Evolutionary conservation across 2,113 vertebrate species (phyloP).

Genomic region (Tetraodon nigroviridis): DNA sequence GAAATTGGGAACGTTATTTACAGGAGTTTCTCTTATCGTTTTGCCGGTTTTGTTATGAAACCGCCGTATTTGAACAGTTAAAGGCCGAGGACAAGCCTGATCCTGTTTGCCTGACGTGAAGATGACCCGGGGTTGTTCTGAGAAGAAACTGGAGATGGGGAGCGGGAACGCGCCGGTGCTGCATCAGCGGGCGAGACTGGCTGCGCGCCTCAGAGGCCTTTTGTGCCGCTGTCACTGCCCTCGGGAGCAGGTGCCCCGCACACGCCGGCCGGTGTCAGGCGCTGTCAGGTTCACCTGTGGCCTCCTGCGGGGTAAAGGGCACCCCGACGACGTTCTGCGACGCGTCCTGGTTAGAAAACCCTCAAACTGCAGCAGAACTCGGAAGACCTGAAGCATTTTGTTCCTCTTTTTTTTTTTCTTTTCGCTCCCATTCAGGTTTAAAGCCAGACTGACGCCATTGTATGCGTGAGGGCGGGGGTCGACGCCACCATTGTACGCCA

Average conservation of each 20-base stretch:
- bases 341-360: neutral
- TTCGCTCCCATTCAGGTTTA: conserved; percentile 3
- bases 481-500: conserved; percentile 44
- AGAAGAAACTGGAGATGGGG: conserved; percentile 23
- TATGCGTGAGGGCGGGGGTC: conserved; percentile 33
- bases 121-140: neutral
- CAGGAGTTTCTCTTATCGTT: conserved; percentile 18
- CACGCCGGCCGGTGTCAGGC: conserved; percentile 30
- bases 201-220: conserved; percentile 29
- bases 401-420: too few species aligned
- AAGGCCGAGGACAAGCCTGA: conserved; percentile 8
- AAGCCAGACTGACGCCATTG: conserved; percentile 33
- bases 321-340: neutral
- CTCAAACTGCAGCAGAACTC: conserved; percentile 5
- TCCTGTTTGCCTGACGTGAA: conserved; percentile 18
- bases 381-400: neutral
- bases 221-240: conserved; percentile 55
- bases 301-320: conserved; percentile 17
- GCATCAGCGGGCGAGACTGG: conserved; percentile 29
- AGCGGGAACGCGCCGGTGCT: conserved; percentile 13
- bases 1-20: neutral
- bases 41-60: neutral
- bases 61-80: conserved; percentile 14
- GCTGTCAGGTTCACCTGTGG: conserved; percentile 61
- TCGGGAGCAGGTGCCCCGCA: conserved; percentile 44